phyloP scores from a whole-genome alignment of 2,113 vertebrate species.

The Spermophilus dauricus region DNA sequence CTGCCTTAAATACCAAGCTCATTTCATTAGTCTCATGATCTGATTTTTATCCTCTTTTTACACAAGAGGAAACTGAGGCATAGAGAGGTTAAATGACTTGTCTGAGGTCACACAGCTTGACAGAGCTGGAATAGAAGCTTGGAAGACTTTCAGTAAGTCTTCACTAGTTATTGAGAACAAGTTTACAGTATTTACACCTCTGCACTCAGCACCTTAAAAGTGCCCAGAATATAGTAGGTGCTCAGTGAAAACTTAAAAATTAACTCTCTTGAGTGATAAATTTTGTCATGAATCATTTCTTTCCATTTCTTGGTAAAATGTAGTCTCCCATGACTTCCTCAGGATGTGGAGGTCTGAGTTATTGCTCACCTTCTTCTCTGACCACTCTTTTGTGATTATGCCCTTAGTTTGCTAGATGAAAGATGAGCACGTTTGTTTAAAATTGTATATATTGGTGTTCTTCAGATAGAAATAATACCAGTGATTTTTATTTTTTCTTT shows the following conservation, averaged over 20 bases:
- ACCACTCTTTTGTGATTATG: neutral
- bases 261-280: neutral
- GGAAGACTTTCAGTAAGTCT: neutral
- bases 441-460: neutral
- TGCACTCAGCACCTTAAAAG: neutral
- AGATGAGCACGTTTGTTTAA: neutral
- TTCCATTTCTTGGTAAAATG: neutral
- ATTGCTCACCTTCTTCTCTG: rapidly evolving
- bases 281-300: neutral
- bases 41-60: neutral
- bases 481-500: slow-evolving; percentile 43
- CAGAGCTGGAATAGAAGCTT: neutral
- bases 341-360: neutral
- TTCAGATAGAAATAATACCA: neutral
- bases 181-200: neutral
- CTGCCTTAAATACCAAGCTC: neutral
- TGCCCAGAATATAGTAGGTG: neutral
- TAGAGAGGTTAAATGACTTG: neutral
- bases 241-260: neutral
- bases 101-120: neutral
- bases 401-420: neutral
- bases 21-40: neutral
- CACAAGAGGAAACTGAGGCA: neutral
- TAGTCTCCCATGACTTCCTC: neutral
- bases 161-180: neutral